Evolutionary conservation across 2,888 invertebrate species (phyloP).

Genomic region (Catonia carolina): DNA sequence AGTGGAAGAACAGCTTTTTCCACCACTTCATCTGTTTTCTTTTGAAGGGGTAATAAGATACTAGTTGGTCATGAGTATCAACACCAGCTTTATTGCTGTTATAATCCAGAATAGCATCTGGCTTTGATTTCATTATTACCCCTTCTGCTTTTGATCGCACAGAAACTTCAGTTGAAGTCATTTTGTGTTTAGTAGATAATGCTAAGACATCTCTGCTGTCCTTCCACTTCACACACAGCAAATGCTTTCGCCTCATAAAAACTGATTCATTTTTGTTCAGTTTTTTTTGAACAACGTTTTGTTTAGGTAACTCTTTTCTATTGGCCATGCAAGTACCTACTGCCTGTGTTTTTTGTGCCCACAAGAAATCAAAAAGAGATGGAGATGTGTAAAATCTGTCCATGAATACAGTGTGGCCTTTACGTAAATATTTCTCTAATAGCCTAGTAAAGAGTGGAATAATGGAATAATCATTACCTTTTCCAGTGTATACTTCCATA

Average conservation of each 20-base stretch:
- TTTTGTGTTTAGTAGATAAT: conserved; percentile 19
- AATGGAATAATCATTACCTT: neutral
- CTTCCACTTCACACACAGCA: conserved; percentile 1
- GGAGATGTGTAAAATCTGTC: conserved; percentile 3
- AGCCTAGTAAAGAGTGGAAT: neutral
- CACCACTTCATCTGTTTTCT: no score
- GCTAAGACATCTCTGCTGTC: neutral
- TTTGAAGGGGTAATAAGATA: no score
- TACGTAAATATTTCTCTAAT: neutral
- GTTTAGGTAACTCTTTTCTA: neutral
- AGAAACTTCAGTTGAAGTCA: conserved; percentile 9
- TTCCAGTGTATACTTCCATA: conserved; percentile 7
- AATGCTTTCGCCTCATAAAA: neutral
- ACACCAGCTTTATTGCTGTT: no score
- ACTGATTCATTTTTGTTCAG: neutral
- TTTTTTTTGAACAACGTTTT: neutral
- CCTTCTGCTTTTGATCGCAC: no score
- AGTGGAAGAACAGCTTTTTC: no score
- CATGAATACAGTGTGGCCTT: neutral
- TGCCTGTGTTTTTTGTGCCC: neutral
- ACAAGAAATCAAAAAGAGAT: neutral
- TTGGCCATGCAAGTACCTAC: neutral
- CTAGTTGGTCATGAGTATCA: no score
- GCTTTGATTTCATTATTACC: no score
- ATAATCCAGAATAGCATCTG: no score